These are phyloP conservation scores for Porites divaricata DNA, from an alignment of 92 coral and sea anemone genomes.

Conservation along the genomic window DNA sequence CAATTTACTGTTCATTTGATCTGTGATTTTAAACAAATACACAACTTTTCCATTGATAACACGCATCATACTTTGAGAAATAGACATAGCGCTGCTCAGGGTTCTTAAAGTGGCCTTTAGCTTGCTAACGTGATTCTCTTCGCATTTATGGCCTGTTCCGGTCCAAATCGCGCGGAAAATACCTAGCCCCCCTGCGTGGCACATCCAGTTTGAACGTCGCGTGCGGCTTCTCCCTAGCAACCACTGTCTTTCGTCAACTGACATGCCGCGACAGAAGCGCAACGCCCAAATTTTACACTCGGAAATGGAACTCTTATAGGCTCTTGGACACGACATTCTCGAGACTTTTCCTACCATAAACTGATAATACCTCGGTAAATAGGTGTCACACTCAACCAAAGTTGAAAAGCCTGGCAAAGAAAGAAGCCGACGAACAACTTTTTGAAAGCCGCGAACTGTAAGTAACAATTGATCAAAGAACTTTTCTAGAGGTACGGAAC, in stretches of 20 bases:
- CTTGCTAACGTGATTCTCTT: not conserved
- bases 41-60: constrained; percentile 43
- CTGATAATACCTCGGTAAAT: constrained; percentile 9
- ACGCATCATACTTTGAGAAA: not conserved
- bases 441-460: constrained; percentile 6
- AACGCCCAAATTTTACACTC: constrained; percentile 9
- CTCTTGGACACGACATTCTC: constrained; percentile 11
- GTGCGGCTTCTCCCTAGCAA: not conserved
- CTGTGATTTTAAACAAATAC: constrained; percentile 31
- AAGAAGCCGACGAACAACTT: constrained; percentile 6
- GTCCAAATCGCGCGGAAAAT: constrained; percentile 29
- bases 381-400: constrained; percentile 38
- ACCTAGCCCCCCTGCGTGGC: constrained; percentile 37
- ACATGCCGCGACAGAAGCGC: not conserved
- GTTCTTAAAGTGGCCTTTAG: constrained; percentile 21
- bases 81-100: constrained; percentile 12
- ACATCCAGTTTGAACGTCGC: constrained; percentile 28
- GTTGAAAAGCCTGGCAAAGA: constrained; percentile 40
- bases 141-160: constrained; percentile 41
- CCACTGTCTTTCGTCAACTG: not conserved
- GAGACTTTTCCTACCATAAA: not conserved
- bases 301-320: not conserved
- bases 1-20: constrained; percentile 39
- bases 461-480: not conserved
- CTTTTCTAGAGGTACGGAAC: not conserved